A percentile compares a stretch with the other conserved stretches of the same genome.
phyloP scores from a whole-genome alignment of 2,797 vertebrate genomes.

The Malurus splendens region DNA sequence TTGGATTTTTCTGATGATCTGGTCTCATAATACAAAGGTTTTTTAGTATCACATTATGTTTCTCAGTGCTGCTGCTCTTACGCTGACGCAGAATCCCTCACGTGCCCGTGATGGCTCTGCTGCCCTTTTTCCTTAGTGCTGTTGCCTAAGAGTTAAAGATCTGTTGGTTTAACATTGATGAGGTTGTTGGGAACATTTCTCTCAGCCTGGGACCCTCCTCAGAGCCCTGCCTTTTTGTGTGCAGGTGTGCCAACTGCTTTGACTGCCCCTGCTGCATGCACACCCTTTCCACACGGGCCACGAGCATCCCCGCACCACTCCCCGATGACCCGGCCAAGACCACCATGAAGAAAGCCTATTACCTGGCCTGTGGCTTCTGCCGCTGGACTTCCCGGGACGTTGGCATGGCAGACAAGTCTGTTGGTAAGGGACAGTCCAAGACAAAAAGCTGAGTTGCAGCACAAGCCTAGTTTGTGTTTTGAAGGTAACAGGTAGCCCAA shows the following conservation, averaged over 20 bases:
- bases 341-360: constrained; percentile 97
- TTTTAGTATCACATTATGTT: neutral
- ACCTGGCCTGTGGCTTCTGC: constrained; percentile 96
- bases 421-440: constrained; percentile 75
- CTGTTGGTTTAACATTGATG: neutral
- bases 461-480: neutral
- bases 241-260: constrained; percentile 96
- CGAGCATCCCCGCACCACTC: constrained; percentile 91
- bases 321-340: constrained; percentile 96
- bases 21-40: fast-evolving
- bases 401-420: constrained; percentile 98
- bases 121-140: neutral
- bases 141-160: neutral
- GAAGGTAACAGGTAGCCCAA: neutral
- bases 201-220: neutral
- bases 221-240: neutral
- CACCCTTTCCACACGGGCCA: constrained; percentile 93
- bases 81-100: neutral
- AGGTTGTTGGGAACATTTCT: neutral
- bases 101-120: neutral
- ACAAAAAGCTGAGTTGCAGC: neutral
- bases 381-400: constrained; percentile 98
- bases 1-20: neutral
- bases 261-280: constrained; percentile 99
- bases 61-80: neutral